Evolutionary conservation across 2,113 vertebrate genomes (phyloP).

Genomic region (Petrocephalus microphthalmus): DNA sequence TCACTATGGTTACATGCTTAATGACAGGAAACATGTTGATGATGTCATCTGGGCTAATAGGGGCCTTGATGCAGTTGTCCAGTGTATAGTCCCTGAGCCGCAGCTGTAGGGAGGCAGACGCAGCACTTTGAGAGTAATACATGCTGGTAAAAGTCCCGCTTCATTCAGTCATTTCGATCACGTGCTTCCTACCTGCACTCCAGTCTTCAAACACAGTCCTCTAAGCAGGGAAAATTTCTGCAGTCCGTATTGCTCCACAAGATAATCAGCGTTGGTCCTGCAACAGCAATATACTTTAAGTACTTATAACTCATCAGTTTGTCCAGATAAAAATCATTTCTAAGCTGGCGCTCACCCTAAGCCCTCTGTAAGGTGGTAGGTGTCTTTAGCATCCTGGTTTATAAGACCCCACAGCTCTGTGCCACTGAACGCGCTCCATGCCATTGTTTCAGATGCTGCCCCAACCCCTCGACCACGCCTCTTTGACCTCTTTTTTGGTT

Average conservation of each 20-base stretch:
- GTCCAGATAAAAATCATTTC: neutral
- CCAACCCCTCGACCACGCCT: constrained; percentile 54
- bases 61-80: constrained; percentile 65
- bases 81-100: constrained; percentile 66
- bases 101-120: constrained; percentile 49
- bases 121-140: neutral
- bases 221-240: constrained; percentile 70
- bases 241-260: constrained; percentile 62
- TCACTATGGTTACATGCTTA: constrained; percentile 60
- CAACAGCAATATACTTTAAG: constrained; percentile 14
- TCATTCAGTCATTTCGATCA: neutral
- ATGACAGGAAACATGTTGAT: constrained; percentile 69
- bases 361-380: constrained; percentile 53
- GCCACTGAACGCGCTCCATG: constrained; percentile 62
- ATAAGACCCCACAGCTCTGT: constrained; percentile 67
- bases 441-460: constrained; percentile 48
- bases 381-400: constrained; percentile 59
- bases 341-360: constrained; percentile 49
- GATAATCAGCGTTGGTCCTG: constrained; percentile 60
- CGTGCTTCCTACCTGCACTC: constrained; percentile 61
- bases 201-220: constrained; percentile 70
- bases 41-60: constrained; percentile 67
- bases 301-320: neutral
- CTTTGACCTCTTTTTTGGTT: constrained; percentile 63
- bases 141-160: neutral